These are phyloP conservation scores for Phaethon lepturus DNA, from an alignment of 2,113 vertebrate species.

Conservation along the genomic window DNA sequence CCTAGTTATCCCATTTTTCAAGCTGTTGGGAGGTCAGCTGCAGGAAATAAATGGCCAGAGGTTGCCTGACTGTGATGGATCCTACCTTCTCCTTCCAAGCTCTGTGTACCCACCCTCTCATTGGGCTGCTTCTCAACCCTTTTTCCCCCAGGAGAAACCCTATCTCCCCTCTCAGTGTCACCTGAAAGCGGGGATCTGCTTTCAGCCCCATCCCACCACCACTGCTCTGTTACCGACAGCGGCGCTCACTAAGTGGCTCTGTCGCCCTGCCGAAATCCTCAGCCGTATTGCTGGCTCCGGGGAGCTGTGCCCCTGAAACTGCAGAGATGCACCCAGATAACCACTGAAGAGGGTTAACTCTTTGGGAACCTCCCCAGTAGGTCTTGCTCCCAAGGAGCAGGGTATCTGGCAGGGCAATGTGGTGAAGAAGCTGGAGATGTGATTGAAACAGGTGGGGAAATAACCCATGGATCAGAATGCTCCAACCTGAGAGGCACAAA, in stretches of 20 bases:
- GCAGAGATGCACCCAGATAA: neutral
- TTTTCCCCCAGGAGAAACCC: constrained; percentile 21
- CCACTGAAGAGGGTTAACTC: neutral
- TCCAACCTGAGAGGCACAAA: neutral
- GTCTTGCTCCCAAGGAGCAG: neutral
- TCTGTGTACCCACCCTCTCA: neutral
- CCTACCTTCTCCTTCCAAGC: neutral
- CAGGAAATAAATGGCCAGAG: neutral
- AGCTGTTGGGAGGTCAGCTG: neutral
- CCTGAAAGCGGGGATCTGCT: constrained; percentile 51
- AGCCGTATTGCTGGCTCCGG: constrained; percentile 46
- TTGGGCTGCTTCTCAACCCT: neutral
- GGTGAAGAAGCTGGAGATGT: neutral
- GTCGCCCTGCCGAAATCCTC: neutral
- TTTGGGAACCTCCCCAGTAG: neutral
- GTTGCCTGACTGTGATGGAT: rapidly evolving
- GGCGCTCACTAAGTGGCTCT: neutral
- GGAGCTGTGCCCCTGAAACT: rapidly evolving
- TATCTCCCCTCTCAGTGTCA: constrained; percentile 56
- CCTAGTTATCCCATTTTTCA: neutral
- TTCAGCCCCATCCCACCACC: neutral
- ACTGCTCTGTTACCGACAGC: neutral
- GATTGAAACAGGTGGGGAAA: neutral
- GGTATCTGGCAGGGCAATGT: too few species aligned
- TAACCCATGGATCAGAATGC: neutral